Evolutionary conservation across 2,888 invertebrate species (phyloP).

Genomic region (Oxystoma pomonae): DNA sequence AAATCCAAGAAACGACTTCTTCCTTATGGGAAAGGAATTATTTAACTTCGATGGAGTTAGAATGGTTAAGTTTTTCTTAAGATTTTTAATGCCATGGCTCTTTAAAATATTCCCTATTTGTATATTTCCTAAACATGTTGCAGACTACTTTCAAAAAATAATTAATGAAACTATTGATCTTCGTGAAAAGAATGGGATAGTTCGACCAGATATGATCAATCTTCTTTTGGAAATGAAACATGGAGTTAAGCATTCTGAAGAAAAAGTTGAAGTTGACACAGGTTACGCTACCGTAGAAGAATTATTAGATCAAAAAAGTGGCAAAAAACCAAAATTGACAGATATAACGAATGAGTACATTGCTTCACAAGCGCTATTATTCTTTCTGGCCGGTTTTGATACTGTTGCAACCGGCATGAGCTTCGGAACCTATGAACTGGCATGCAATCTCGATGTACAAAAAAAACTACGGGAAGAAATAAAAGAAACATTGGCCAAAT

Average conservation of each 20-base stretch:
- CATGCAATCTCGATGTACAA: conserved; percentile 56
- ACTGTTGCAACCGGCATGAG: conserved; percentile 48
- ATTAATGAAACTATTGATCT: conserved; percentile 43
- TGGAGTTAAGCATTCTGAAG: conserved; percentile 26
- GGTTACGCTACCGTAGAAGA: conserved; percentile 34
- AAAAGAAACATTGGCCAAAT: conserved; percentile 39
- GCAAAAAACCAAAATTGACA: background rate
- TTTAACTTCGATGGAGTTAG: conserved; percentile 38
- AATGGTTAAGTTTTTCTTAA: conserved; percentile 13
- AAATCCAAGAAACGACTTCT: conserved; percentile 54
- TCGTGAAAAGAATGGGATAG: conserved; percentile 30
- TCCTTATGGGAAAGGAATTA: conserved; percentile 49
- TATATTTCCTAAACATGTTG: background rate
- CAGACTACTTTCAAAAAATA: conserved; percentile 29
- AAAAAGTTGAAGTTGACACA: conserved; percentile 23
- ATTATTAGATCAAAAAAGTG: conserved; percentile 8
- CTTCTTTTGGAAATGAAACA: conserved; percentile 50
- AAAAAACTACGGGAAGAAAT: conserved; percentile 53
- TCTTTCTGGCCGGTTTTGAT: conserved; percentile 53
- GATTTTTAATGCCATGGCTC: conserved; percentile 10
- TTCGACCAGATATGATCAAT: conserved; percentile 49
- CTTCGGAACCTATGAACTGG: conserved; percentile 55
- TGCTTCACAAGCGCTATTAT: conserved; percentile 53
- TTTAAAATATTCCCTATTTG: conserved; percentile 9
- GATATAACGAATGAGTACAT: conserved; percentile 46